A percentile compares a stretch with the other conserved stretches of the same genome.
These are phyloP conservation scores for Pelecanoides urinatrix DNA, from an alignment of 2,113 vertebrate genomes.

Conservation along the genomic window DNA sequence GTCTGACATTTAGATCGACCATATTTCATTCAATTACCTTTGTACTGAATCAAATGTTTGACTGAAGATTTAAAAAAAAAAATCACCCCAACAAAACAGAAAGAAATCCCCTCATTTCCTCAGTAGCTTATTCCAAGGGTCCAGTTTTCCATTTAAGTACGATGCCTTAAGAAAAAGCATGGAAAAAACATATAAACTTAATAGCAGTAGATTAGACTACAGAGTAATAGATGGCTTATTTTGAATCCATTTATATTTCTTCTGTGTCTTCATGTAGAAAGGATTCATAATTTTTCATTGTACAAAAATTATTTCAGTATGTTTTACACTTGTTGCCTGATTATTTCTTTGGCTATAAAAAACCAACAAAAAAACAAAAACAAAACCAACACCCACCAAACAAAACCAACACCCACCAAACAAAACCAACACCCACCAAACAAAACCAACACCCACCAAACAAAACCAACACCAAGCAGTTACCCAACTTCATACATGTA, in stretches of 20 bases:
- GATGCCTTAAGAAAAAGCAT: background rate
- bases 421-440: no score
- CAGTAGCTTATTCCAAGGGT: background rate
- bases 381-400: no score
- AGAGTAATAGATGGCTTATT: background rate
- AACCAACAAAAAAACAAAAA: no score
- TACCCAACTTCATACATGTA: background rate
- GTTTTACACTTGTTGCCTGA: background rate
- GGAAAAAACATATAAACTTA: background rate
- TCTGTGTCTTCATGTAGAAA: background rate
- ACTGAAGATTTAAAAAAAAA: background rate
- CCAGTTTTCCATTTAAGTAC: background rate
- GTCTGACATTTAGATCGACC: background rate
- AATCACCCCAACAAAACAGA: background rate
- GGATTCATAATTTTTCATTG: background rate
- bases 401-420: no score
- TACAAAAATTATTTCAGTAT: background rate
- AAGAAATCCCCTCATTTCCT: background rate
- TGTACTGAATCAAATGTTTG: background rate
- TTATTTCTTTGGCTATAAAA: background rate
- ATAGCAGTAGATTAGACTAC: background rate
- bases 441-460: no score
- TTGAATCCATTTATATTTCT: background rate
- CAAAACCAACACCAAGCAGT: background rate
- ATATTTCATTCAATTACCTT: background rate